A percentile compares a stretch with the other conserved stretches of the same genome.
Evolutionary conservation across 2,113 vertebrate species (phyloP).

Genomic region (Papio anubis): DNA sequence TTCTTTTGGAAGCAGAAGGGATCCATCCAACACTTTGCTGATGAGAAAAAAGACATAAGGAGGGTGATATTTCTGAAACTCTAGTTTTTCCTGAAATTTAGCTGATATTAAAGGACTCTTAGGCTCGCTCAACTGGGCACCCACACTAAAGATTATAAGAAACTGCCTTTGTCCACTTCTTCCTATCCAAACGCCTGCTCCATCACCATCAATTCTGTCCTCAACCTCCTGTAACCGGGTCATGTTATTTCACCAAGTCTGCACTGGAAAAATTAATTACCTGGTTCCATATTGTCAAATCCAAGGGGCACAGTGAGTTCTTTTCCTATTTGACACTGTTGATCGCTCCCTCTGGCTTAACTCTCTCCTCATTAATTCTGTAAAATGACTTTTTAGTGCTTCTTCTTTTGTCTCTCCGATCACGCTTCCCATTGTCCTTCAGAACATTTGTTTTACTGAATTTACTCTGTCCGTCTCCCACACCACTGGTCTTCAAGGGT

Average conservation of each 20-base stretch:
- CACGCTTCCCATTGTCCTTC: accelerated
- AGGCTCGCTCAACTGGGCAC: accelerated
- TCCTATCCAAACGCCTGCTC: accelerated
- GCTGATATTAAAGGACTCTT: too few relatives aligned
- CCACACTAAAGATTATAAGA: accelerated
- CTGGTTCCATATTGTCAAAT: not conserved
- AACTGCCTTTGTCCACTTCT: not conserved
- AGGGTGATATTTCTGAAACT: not conserved
- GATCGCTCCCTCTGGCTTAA: accelerated
- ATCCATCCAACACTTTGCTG: too few relatives aligned
- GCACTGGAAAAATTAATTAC: accelerated
- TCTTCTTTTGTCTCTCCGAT: not conserved
- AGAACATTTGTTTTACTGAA: not conserved
- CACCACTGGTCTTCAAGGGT: accelerated
- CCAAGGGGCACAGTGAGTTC: not conserved
- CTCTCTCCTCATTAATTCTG: accelerated
- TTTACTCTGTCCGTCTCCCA: accelerated
- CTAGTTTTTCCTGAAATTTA: accelerated
- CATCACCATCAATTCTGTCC: accelerated
- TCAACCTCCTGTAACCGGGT: not conserved
- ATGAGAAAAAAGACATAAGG: accelerated
- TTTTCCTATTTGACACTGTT: accelerated
- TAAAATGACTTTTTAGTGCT: accelerated
- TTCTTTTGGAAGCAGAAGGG: not conserved
- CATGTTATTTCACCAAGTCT: not conserved